These are phyloP conservation scores for Piaya cayana DNA, from an alignment of 2,113 vertebrate genomes.

Conservation along the genomic window DNA sequence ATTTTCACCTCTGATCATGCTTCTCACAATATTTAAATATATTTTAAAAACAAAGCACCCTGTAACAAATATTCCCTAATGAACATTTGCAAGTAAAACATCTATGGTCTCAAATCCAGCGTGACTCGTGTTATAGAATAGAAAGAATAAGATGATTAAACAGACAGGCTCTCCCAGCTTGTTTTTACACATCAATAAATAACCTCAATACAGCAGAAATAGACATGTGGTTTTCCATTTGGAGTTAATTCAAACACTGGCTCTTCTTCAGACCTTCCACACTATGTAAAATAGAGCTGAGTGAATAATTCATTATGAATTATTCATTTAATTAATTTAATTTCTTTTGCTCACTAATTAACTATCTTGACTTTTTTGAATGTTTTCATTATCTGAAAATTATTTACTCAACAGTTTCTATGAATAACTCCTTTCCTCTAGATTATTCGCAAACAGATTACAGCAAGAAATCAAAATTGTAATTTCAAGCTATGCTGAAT, in stretches of 20 bases:
- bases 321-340: conserved; percentile 73
- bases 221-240: conserved; percentile 56
- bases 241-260: conserved; percentile 64
- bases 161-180: conserved; percentile 54
- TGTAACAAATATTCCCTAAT: conserved; percentile 43
- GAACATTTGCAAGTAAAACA: conserved; percentile 30
- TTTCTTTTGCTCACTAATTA: conserved; percentile 69
- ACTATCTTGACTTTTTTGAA: conserved; percentile 71
- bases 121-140: conserved; percentile 38
- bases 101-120: conserved; percentile 56
- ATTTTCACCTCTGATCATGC: conserved; percentile 9
- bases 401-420: conserved; percentile 68
- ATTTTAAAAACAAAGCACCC: neutral
- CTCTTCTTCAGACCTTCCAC: conserved; percentile 61
- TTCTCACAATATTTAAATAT: conserved; percentile 20
- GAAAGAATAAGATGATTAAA: conserved; percentile 62
- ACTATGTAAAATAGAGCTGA: conserved; percentile 36
- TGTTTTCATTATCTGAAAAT: conserved; percentile 71
- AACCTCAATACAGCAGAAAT: conserved; percentile 59
- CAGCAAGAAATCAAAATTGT: conserved; percentile 64
- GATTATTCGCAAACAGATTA: conserved; percentile 64
- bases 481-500: conserved; percentile 53
- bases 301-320: conserved; percentile 67
- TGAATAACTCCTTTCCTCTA: conserved; percentile 61
- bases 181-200: conserved; percentile 70